Evolutionary conservation across 1,140 invertebrate species (phyloP), one percentile per base, ranked within the genome.

Genomic region (Drosophila melanica): DNA sequence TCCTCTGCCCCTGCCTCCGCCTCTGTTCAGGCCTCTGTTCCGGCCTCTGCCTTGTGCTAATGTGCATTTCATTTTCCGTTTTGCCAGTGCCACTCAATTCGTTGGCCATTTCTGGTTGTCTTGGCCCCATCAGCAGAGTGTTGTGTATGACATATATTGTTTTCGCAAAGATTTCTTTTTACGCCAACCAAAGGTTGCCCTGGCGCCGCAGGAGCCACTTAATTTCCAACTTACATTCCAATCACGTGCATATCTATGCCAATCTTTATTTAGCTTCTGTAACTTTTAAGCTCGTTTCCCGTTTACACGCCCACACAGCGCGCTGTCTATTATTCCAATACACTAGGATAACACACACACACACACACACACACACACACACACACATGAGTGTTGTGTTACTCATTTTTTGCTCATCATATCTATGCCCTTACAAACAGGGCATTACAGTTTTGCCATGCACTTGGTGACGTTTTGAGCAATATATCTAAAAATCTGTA

Each of bases 1-100:
- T 57, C n/a, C n/a, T 45, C 33, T 23, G 58, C 54, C 59, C 39
- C 54, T 63, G 30, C 33, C 33, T 9, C 7, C 9, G 64, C 48
- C 55, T 57, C 44, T 27, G 23, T 4, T 3, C 5, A 4, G 3
- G 23, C 23, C 23, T 7, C 27, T 2, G 27, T 23, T 23, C 33
- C 9, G 9, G 33, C 33, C 55, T 60, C 44, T 78, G 75, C 48
- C 58, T 55, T 23, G 18, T 60, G 77, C 84, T 89, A 86, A 90
- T 90, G 87, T 89, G 82, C 75, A 89, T 90, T 90, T 90, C 77
- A 90, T 90, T 90, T 90, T 87, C 77, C 87, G 79, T 73, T 76
- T 72, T 71, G 64, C 82, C 74, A 54, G 33, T 68, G 72, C 62
- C 77, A 81, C 76, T 79, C 71, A 76, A 75, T 84, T 87, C 82